A percentile compares a stretch with the other conserved stretches of the same genome.
These are phyloP conservation scores for Caenorhabditis drosophilae DNA, from an alignment of 2,888 invertebrate species.

Conservation along the genomic window DNA sequence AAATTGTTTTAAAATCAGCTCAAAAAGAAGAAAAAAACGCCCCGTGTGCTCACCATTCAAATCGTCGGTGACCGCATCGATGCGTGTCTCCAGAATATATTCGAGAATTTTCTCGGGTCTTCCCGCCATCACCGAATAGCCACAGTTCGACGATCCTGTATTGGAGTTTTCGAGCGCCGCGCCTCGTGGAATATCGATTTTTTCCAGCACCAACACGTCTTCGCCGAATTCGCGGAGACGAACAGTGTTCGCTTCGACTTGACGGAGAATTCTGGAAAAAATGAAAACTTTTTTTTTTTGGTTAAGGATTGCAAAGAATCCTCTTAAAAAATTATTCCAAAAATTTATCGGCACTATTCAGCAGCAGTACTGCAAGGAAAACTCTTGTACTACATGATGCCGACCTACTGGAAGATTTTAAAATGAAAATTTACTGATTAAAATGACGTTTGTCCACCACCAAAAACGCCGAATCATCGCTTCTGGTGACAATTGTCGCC, in stretches of 20 bases:
- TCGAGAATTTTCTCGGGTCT: constrained; percentile 86
- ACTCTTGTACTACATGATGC: background rate
- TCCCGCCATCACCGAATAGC: constrained; percentile 85
- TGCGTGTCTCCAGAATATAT: constrained; percentile 81
- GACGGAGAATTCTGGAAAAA: constrained; percentile 70
- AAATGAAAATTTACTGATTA: constrained; percentile 73
- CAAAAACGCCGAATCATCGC: constrained; percentile 83
- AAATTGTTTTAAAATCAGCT: too few species aligned
- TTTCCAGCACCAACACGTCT: constrained; percentile 83
- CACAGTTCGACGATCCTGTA: constrained; percentile 24
- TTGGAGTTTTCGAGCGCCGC: constrained; percentile 43
- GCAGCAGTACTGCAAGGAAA: background rate
- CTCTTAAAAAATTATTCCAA: background rate
- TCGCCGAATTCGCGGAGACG: constrained; percentile 83
- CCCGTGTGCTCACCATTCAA: constrained; percentile 10
- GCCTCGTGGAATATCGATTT: constrained; percentile 64
- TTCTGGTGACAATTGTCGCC: constrained; percentile 81
- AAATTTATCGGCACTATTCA: background rate
- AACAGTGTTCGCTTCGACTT: constrained; percentile 87
- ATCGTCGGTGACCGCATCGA: constrained; percentile 71
- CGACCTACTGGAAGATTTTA: too few species aligned
- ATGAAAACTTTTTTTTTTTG: background rate
- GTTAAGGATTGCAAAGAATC: background rate
- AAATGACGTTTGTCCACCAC: constrained; percentile 85
- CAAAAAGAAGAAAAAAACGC: too few species aligned